Evolutionary conservation across 2,113 vertebrate species (phyloP).

Genomic region (Gopherus evgoodei): DNA sequence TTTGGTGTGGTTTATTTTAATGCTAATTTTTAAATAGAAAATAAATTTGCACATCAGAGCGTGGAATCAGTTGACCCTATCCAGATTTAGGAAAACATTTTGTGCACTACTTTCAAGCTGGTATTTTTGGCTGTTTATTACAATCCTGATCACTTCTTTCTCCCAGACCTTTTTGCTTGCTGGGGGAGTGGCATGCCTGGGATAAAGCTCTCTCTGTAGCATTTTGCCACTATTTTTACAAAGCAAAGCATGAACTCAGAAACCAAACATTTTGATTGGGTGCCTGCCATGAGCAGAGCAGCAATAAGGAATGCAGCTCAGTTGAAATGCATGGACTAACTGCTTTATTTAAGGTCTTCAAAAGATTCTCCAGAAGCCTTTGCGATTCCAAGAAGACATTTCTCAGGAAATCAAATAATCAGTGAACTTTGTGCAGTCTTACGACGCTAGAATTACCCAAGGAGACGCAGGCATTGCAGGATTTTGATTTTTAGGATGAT

Average conservation of each 20-base stretch:
- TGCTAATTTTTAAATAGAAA: neutral
- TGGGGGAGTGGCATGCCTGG: neutral
- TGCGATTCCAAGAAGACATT: neutral
- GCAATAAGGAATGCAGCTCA: neutral
- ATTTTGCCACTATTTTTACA: neutral
- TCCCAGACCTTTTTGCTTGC: fast-evolving
- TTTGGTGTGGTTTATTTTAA: neutral
- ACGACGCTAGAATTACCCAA: neutral
- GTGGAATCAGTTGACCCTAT: neutral
- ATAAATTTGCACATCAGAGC: neutral
- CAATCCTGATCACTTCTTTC: neutral
- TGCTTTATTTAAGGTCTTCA: neutral
- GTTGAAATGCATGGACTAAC: neutral
- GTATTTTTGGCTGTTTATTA: fast-evolving
- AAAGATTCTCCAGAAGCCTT: conserved; percentile 32
- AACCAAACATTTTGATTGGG: neutral
- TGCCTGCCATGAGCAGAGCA: neutral
- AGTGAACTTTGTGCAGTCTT: neutral
- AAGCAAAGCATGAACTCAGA: conserved; percentile 24
- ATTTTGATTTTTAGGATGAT: neutral
- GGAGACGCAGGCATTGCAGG: neutral
- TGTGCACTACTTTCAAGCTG: neutral
- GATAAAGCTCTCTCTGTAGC: neutral
- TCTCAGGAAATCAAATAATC: conserved; percentile 5
- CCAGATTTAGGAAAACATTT: fast-evolving